Evolutionary conservation across 2,797 vertebrate species (phyloP).

Genomic region (Urophycis tenuis): DNA sequence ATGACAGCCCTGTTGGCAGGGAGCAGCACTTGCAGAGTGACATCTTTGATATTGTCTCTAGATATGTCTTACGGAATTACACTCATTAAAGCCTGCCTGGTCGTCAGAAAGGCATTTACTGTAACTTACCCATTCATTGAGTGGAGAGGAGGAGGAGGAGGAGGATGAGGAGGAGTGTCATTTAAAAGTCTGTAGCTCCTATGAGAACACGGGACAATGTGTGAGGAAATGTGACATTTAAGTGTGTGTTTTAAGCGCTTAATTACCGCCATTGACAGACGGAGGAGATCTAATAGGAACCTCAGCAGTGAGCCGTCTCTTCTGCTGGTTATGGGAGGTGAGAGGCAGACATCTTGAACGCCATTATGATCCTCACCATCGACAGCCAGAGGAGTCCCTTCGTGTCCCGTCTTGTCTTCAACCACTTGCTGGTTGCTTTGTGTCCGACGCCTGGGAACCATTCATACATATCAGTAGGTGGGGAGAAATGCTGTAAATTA

Average conservation of each 20-base stretch:
- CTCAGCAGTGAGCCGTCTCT: slow-evolving; percentile 48
- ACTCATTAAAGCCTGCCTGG: slow-evolving; percentile 38
- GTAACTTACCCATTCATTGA: background rate
- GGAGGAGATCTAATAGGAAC: slow-evolving; percentile 63
- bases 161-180: background rate
- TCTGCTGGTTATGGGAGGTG: slow-evolving; percentile 43
- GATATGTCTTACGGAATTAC: slow-evolving; percentile 39
- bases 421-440: background rate
- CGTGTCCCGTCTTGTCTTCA: background rate
- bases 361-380: slow-evolving; percentile 39
- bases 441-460: background rate
- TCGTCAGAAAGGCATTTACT: background rate
- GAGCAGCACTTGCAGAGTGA: slow-evolving; percentile 9
- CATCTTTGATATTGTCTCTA: slow-evolving; percentile 37
- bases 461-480: background rate
- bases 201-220: background rate
- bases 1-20: slow-evolving; percentile 29
- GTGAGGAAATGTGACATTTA: slow-evolving; percentile 51
- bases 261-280: slow-evolving; percentile 64
- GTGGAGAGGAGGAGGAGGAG: background rate
- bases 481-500: no score
- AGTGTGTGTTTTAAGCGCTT: slow-evolving; percentile 51
- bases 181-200: background rate
- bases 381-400: background rate
- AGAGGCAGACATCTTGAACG: slow-evolving; percentile 52